phyloP scores from a whole-genome alignment of 1,140 invertebrate species.

The Leptinotarsa lineolata region DNA sequence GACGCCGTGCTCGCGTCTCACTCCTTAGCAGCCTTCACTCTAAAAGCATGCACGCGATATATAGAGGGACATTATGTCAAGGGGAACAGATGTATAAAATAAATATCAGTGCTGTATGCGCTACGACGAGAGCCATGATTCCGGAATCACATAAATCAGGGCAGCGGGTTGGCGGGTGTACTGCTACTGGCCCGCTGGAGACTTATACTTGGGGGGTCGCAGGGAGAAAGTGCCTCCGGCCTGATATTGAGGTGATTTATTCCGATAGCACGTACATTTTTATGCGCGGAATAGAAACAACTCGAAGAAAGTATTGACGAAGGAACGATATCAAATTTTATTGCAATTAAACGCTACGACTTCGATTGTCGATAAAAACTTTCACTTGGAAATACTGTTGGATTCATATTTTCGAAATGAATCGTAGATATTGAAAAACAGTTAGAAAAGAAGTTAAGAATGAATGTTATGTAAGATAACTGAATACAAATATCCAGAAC shows the following conservation, averaged over 20 bases:
- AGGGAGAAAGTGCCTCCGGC: not conserved
- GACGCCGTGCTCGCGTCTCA: slow-evolving; percentile 46
- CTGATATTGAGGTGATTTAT: slow-evolving; percentile 7
- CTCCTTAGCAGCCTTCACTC: slow-evolving; percentile 58
- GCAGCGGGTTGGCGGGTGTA: slow-evolving; percentile 20
- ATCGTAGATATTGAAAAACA: too few species aligned
- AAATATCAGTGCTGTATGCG: slow-evolving; percentile 58
- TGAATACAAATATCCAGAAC: too few species aligned
- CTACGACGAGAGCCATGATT: slow-evolving; percentile 57
- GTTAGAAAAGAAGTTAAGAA: too few species aligned
- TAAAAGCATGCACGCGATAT: slow-evolving; percentile 60
- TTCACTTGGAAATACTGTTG: too few species aligned
- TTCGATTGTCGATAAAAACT: too few species aligned
- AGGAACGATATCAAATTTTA: too few species aligned
- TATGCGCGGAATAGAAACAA: too few species aligned
- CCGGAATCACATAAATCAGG: slow-evolving; percentile 58
- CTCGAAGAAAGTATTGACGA: too few species aligned
- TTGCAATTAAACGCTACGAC: too few species aligned
- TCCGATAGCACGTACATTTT: not conserved
- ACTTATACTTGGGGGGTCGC: slow-evolving; percentile 8
- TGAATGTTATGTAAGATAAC: too few species aligned
- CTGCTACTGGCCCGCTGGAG: slow-evolving; percentile 23
- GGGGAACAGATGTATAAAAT: slow-evolving; percentile 61
- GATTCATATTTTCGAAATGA: too few species aligned
- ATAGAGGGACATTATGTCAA: slow-evolving; percentile 60